phyloP scores from a whole-genome alignment of 1,140 invertebrate species.

The Saccostrea glomerata region DNA sequence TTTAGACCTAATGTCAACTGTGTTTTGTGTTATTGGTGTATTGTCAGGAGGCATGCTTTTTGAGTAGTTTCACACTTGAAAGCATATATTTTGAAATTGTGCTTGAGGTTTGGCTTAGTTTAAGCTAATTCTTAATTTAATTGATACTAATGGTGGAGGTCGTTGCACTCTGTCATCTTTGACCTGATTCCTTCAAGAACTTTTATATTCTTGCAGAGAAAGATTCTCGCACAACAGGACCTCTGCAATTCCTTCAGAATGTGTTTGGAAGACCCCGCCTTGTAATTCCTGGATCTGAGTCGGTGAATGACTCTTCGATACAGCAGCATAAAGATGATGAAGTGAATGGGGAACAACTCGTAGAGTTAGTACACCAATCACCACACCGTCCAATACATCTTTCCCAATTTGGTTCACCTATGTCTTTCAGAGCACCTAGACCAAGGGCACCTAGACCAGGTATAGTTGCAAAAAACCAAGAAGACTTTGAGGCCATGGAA shows the following conservation, averaged over 20 bases:
- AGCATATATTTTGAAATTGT: not conserved
- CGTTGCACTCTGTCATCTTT: not conserved
- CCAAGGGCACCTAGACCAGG: not conserved
- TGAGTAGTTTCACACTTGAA: not conserved
- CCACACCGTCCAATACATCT: not conserved
- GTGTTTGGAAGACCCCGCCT: not conserved
- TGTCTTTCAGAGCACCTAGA: conserved; percentile 6
- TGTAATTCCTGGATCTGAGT: not conserved
- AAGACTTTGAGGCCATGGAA: conserved; percentile 20
- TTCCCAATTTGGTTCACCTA: not conserved
- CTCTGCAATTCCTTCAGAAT: conserved; percentile 21
- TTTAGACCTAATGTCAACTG: not conserved
- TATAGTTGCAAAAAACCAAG: not conserved
- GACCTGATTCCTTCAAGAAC: not conserved
- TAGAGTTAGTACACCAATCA: not conserved
- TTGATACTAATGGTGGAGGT: conserved; percentile 16
- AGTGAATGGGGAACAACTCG: not conserved
- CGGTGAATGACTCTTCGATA: not conserved
- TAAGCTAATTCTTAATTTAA: not conserved
- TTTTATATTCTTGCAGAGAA: conserved; percentile 27
- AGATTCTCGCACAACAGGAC: conserved; percentile 4
- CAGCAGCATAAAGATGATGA: not conserved
- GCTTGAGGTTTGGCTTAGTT: not conserved
- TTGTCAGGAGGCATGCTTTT: not conserved
- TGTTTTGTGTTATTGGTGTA: not conserved